Evolutionary conservation across 1,140 invertebrate genomes (phyloP).

Genomic region (Rhopalosiphum maidis): DNA sequence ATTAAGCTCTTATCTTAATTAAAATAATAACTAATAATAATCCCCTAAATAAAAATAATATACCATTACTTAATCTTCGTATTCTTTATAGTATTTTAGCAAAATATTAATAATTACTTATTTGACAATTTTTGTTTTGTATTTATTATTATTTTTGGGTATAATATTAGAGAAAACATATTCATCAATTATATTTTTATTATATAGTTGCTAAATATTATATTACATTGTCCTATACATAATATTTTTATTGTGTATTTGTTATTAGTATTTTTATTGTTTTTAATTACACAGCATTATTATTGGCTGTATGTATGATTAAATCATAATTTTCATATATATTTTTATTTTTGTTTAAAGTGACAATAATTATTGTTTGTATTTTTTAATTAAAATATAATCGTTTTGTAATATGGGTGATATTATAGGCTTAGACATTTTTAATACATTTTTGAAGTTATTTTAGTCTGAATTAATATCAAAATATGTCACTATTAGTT

Average conservation of each 20-base stretch:
- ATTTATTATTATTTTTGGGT: constrained; percentile 21
- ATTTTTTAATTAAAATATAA: constrained; percentile 33
- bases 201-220: background rate
- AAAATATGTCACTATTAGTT: constrained; percentile 51
- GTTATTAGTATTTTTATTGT: background rate
- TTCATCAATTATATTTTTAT: constrained; percentile 53
- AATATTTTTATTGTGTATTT: constrained; percentile 28
- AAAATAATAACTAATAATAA: constrained; percentile 1
- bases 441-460: constrained; percentile 22
- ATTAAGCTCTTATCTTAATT: background rate
- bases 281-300: background rate
- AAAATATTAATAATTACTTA: constrained; percentile 32
- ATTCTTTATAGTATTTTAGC: constrained; percentile 37
- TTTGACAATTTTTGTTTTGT: constrained; percentile 32
- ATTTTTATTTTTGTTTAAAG: constrained; percentile 27
- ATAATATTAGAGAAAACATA: constrained; percentile 24
- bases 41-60: constrained; percentile 1
- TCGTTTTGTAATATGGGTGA: constrained; percentile 32
- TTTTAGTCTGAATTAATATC: constrained; percentile 42
- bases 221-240: background rate
- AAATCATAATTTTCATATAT: background rate
- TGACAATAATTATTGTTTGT: constrained; percentile 45
- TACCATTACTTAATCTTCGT: constrained; percentile 16
- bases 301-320: constrained; percentile 21
- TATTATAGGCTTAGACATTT: background rate